Percentiles rank a stretch among this genome's conserved stretches.
Conservation (phyloP, 92 coral and sea anemone genomes). For the Diadumene lineata region DNA sequence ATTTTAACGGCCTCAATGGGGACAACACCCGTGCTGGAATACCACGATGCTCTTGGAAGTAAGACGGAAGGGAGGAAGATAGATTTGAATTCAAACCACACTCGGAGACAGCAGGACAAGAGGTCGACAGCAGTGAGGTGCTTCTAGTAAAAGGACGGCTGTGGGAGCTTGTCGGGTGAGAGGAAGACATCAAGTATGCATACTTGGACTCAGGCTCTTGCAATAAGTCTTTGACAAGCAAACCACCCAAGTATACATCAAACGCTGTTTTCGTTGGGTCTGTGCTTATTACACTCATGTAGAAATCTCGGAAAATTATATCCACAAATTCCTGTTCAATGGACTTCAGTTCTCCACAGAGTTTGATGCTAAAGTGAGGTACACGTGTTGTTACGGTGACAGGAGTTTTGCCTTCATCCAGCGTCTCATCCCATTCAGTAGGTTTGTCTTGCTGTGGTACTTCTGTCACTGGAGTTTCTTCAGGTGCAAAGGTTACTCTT, state of each 20-base stretch:
- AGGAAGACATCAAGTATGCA: conserved; percentile 86
- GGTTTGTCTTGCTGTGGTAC: conserved; percentile 7
- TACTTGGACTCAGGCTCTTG: conserved; percentile 84
- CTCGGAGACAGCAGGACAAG: conserved; percentile 93
- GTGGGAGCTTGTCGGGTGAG: conserved; percentile 53
- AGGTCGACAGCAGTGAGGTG: conserved; percentile 68
- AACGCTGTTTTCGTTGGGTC: conserved; percentile 70
- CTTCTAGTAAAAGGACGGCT: conserved; percentile 59
- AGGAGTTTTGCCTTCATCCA: conserved; percentile 75
- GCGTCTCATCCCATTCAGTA: conserved; percentile 19
- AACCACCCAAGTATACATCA: conserved; percentile 87
- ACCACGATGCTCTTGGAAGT: conserved; percentile 63
- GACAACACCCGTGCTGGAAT: conserved; percentile 65
- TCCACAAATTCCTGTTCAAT: conserved; percentile 88
- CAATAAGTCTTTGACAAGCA: conserved; percentile 83
- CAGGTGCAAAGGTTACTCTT: conserved; percentile 55
- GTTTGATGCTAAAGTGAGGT: conserved; percentile 89
- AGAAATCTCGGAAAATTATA: conserved; percentile 78
- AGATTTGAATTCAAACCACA: conserved; percentile 62
- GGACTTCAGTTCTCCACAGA: conserved; percentile 80
- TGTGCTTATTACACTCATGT: conserved; percentile 63
- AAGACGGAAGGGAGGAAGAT: conserved; percentile 85
- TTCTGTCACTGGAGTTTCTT: conserved; percentile 29
- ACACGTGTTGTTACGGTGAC: conserved; percentile 71
- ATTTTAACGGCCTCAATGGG: conserved; percentile 87